Percentiles rank a stretch among this genome's conserved stretches.
phyloP scores from a whole-genome alignment of 2,888 invertebrate genomes.

The Ormia ochracea region DNA sequence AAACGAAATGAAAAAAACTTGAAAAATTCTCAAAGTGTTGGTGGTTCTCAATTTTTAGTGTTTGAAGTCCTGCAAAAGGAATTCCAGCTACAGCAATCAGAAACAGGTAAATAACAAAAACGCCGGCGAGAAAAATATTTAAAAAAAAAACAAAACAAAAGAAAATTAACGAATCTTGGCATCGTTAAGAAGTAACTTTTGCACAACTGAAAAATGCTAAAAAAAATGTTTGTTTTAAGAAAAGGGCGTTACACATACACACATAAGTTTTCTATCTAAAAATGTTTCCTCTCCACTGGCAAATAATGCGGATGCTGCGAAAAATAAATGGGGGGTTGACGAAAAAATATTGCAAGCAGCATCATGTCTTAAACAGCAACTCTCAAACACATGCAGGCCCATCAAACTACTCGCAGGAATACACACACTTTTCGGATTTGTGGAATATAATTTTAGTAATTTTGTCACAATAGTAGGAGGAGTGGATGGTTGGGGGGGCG shows the following conservation, averaged over 20 bases:
- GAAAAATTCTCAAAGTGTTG: background rate
- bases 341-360: background rate
- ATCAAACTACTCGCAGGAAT: too few relatives aligned
- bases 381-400: background rate
- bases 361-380: background rate
- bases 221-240: background rate
- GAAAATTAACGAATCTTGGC: background rate
- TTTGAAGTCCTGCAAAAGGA: background rate
- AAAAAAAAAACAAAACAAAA: too few relatives aligned
- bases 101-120: constrained; percentile 12
- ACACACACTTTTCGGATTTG: too few relatives aligned
- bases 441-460: too few relatives aligned
- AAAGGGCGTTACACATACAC: constrained; percentile 28
- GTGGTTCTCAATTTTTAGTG: background rate
- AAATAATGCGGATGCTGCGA: background rate
- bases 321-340: background rate
- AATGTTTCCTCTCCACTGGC: background rate
- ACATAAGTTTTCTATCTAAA: background rate
- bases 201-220: too few relatives aligned
- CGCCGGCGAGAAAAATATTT: background rate
- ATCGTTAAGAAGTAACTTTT: background rate
- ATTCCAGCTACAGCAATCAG: background rate
- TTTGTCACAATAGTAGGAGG: too few relatives aligned
- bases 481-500: too few relatives aligned
- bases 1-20: background rate